These are phyloP conservation scores for Plectropomus leopardus DNA, from an alignment of 2,113 vertebrate species.

Conservation along the genomic window DNA sequence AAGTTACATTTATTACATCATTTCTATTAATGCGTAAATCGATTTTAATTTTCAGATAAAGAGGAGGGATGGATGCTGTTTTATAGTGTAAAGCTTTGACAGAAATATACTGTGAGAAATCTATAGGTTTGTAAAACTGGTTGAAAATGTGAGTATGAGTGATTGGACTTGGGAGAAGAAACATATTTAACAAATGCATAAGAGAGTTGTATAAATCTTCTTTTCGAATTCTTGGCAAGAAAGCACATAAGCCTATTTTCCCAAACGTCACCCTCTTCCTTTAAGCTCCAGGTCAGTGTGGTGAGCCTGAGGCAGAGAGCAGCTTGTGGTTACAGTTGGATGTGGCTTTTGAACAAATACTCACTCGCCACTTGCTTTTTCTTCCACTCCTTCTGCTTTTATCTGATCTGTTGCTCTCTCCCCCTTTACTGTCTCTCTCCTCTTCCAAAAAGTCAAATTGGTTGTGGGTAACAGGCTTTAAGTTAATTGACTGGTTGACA, in stretches of 20 bases:
- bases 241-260: not conserved
- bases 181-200: not conserved
- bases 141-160: not conserved
- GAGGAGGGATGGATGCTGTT: not conserved
- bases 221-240: not conserved
- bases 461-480: constrained; percentile 12
- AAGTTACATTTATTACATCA: no score
- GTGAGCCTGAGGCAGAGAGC: not conserved
- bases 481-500: constrained; percentile 33
- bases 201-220: not conserved
- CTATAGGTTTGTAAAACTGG: not conserved
- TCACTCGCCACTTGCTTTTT: not conserved
- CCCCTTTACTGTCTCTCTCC: constrained; percentile 1
- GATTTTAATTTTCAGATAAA: not conserved
- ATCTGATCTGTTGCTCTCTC: not conserved
- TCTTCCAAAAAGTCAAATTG: constrained; percentile 16
- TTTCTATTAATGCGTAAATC: not conserved
- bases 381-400: not conserved
- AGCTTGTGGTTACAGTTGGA: not conserved
- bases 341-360: not conserved
- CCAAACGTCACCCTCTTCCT: not conserved
- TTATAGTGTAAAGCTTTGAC: not conserved
- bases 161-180: not conserved
- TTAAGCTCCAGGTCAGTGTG: not conserved
- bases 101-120: not conserved